These are phyloP conservation scores for Rhagonycha fulva DNA, from an alignment of 2,888 invertebrate species.

Conservation along the genomic window DNA sequence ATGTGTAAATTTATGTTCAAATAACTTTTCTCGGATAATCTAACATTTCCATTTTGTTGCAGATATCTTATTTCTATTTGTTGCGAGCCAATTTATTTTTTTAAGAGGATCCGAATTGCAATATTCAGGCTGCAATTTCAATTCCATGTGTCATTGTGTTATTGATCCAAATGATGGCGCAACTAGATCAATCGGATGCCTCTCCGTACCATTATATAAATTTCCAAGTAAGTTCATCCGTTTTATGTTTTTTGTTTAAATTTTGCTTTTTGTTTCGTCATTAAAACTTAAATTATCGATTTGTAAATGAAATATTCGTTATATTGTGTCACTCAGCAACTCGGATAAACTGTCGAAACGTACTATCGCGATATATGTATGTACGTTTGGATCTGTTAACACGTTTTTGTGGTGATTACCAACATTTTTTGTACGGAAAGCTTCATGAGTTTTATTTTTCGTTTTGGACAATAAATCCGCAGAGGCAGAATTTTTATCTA, in stretches of 20 bases:
- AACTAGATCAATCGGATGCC: slow-evolving; percentile 64
- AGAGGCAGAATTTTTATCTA: neutral
- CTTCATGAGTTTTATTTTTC: neutral
- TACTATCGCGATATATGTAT: neutral
- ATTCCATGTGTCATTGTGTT: slow-evolving; percentile 73
- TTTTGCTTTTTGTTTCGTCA: neutral
- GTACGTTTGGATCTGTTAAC: neutral
- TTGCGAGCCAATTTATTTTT: slow-evolving; percentile 43
- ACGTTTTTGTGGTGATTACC: neutral
- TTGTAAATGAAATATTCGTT: slow-evolving; percentile 8
- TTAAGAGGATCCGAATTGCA: slow-evolving; percentile 42
- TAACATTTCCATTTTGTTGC: slow-evolving; percentile 14
- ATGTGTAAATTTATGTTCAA: neutral
- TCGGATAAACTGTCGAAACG: neutral
- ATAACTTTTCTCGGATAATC: neutral
- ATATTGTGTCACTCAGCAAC: neutral
- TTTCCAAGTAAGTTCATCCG: slow-evolving; percentile 69
- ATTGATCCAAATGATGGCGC: slow-evolving; percentile 58
- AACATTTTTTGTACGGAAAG: neutral
- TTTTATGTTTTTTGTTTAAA: neutral
- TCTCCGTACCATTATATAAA: slow-evolving; percentile 73
- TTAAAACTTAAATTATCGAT: neutral
- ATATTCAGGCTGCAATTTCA: slow-evolving; percentile 62
- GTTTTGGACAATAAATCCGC: neutral
- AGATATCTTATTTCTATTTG: slow-evolving; percentile 49